A percentile compares a stretch with the other conserved stretches of the same genome.
Conservation (phyloP, 2,888 invertebrate species). For the Drosophila anomelani region DNA sequence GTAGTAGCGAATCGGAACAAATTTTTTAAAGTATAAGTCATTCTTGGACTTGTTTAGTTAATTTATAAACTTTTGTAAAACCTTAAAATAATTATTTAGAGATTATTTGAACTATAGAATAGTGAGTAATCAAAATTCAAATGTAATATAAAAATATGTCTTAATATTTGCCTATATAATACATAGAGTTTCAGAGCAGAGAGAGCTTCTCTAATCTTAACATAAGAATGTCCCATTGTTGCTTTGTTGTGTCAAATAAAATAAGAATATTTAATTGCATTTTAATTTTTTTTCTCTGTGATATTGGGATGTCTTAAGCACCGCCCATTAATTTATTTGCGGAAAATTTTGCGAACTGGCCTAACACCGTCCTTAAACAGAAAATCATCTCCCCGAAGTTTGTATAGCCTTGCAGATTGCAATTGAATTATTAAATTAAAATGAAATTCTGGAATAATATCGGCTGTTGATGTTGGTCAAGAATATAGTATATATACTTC, state of each 20-base stretch:
- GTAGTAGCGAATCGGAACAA: not conserved
- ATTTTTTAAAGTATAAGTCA: not conserved
- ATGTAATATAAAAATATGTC: constrained; percentile 2
- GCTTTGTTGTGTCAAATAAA: constrained; percentile 13
- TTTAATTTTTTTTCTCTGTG: not conserved
- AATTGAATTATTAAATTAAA: too few species aligned
- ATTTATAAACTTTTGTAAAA: not conserved
- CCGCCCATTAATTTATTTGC: too few species aligned
- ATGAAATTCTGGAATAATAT: too few species aligned
- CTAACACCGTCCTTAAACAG: too few species aligned
- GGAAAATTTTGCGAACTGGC: too few species aligned
- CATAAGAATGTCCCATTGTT: constrained; percentile 1
- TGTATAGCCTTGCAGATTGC: too few species aligned
- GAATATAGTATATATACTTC: too few species aligned
- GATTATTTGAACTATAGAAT: not conserved
- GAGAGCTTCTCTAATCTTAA: not conserved
- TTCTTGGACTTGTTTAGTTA: constrained; percentile 1
- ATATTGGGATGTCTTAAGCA: too few species aligned
- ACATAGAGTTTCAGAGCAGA: constrained; percentile 6
- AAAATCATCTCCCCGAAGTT: too few species aligned
- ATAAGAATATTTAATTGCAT: not conserved
- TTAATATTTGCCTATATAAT: not conserved
- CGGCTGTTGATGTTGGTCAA: too few species aligned
- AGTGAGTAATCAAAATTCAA: not conserved
- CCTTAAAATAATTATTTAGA: not conserved